Conservation (phyloP, 2,113 vertebrate species). For the Urocitellus parryii region DNA sequence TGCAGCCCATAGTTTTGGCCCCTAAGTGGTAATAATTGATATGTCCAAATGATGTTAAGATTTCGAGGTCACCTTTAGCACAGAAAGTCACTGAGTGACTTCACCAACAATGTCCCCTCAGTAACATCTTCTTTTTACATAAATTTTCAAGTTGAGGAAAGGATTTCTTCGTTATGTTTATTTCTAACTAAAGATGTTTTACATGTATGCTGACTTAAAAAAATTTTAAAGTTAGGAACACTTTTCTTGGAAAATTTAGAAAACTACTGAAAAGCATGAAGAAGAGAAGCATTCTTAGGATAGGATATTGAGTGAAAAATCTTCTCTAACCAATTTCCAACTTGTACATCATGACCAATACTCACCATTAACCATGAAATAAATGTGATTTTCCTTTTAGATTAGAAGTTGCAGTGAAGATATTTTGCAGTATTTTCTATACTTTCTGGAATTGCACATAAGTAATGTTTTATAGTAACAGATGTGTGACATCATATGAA, state of each 20-base stretch:
- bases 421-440: background rate
- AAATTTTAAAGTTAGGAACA: background rate
- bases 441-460: conserved; percentile 31
- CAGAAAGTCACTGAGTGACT: background rate
- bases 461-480: conserved; percentile 67
- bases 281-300: background rate
- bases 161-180: background rate
- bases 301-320: conserved; percentile 13
- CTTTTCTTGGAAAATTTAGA: conserved; percentile 41
- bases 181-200: conserved; percentile 55
- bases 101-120: background rate
- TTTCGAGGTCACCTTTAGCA: background rate
- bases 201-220: background rate
- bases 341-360: background rate
- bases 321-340: background rate
- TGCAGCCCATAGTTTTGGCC: background rate
- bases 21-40: background rate
- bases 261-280: conserved; percentile 23
- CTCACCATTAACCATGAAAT: background rate
- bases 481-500: conserved; percentile 71
- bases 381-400: conserved; percentile 34
- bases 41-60: background rate
- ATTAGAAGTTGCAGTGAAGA: background rate
- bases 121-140: background rate
- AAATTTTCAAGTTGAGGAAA: background rate